Evolutionary conservation across 1,140 invertebrate genomes (phyloP).

Genomic region (Tetramorium alpestre): DNA sequence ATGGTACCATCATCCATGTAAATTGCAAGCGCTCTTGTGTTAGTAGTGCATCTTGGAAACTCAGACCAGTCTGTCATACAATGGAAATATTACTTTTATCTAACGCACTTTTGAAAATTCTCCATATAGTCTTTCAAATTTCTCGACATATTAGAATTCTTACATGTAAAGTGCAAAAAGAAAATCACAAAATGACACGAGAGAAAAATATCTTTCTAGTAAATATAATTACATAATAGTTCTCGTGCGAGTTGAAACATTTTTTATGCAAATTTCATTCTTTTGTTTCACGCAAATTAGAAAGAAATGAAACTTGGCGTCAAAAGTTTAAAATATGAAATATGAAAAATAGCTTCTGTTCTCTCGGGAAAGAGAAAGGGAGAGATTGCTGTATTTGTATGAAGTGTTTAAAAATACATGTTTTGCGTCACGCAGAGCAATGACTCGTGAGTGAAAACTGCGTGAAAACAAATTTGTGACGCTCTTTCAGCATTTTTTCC

Average conservation of each 20-base stretch:
- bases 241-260: neutral
- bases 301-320: neutral
- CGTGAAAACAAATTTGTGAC: neutral
- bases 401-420: neutral
- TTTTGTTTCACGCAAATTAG: neutral
- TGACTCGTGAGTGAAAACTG: neutral
- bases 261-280: neutral
- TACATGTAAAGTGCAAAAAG: neutral
- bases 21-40: neutral
- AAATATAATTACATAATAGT: neutral
- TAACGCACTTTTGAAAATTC: neutral
- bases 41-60: neutral
- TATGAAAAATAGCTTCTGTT: neutral
- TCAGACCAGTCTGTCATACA: no score
- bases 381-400: neutral
- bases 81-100: constrained; percentile 19
- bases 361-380: neutral
- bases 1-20: neutral
- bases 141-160: neutral
- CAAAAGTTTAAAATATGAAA: neutral
- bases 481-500: neutral
- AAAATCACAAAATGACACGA: neutral
- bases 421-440: neutral
- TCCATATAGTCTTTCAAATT: neutral
- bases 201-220: neutral